These are phyloP conservation scores for Dioctria rufipes DNA, from an alignment of 2,888 invertebrate genomes.

Conservation along the genomic window DNA sequence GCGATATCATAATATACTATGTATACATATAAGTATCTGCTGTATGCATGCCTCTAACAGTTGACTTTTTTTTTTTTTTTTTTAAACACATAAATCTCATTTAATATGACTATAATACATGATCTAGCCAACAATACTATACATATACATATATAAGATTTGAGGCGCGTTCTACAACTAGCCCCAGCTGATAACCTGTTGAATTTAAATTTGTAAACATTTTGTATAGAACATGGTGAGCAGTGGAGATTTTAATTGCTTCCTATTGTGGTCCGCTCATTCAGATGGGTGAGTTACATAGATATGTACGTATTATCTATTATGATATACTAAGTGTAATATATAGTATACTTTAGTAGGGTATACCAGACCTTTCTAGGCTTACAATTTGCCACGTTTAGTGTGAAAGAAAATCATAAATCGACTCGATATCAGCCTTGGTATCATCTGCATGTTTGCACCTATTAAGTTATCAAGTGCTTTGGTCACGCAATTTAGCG, in stretches of 20 bases:
- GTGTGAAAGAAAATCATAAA: slow-evolving; percentile 25
- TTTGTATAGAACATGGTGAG: slow-evolving; percentile 9
- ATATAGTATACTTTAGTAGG: too few species aligned
- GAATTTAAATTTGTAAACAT: slow-evolving; percentile 43
- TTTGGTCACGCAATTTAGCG: slow-evolving; percentile 20
- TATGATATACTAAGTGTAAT: too few species aligned
- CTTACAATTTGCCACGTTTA: background rate
- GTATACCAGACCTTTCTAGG: background rate
- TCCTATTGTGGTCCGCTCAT: slow-evolving; percentile 1
- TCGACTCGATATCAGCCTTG: slow-evolving; percentile 13
- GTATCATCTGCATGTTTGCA: slow-evolving; percentile 35
- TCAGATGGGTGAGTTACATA: background rate
- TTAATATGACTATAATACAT: too few species aligned
- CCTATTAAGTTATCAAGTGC: slow-evolving; percentile 24
- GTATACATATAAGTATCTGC: too few species aligned
- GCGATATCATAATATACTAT: too few species aligned
- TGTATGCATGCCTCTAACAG: too few species aligned
- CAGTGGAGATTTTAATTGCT: slow-evolving; percentile 46
- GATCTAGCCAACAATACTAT: too few species aligned
- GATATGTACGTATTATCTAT: too few species aligned
- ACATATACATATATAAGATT: too few species aligned
- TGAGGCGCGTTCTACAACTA: too few species aligned
- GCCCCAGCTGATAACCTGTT: slow-evolving; percentile 48
- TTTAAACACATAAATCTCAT: too few species aligned
- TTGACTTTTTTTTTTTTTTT: too few species aligned